Evolutionary conservation across 2,113 vertebrate genomes (phyloP), one percentile per base, ranked within the genome.

Genomic region (Trematomus loennbergii): DNA sequence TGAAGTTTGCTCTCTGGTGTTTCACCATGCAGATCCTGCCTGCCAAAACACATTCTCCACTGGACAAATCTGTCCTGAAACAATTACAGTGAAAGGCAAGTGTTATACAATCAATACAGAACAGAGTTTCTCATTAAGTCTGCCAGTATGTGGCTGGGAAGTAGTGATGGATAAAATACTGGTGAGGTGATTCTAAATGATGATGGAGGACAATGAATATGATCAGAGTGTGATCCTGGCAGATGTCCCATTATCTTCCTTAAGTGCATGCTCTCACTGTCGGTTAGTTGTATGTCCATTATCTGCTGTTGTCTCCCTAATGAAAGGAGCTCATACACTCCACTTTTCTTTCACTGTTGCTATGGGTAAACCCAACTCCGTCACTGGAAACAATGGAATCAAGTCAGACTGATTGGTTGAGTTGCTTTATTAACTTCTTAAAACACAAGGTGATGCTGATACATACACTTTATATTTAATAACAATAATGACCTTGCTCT

Each of bases 201-300:
- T 88, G 83, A 89, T 83, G 66, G 86, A 88, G 86, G 82, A 54
- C 87, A 91, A 92, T 92, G 82, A 92, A 91, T 88, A 69, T 86
- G 85, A 88, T 88, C 77, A 50, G 80, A 74, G 79, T 85, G 75
- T 87, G 81, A 86, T 82, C 79, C 79, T 88, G 89, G 89, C 92
- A 72, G 64, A 69, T 61, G 49, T 84, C 88, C 89, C 86, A 87
- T 80, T 78, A 78, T 84, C 72, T n/a, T 13, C 72, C 80, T 85
- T 79, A 73, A 83, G 72, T 81, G 78, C 57, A 61, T 69, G 63
- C 66, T 83, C 73, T 74, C 49, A 36, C 60, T 72, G 79, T 81
- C n/a, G 50, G 61, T 89, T 60, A 66, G 71, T 53, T 49, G 12
- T 63, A 33, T 20, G 46, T 73, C 71, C 81, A 81, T 85, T 80